Evolutionary conservation across 2,797 vertebrate genomes (phyloP).

Genomic region (Bucorvus abyssinicus): DNA sequence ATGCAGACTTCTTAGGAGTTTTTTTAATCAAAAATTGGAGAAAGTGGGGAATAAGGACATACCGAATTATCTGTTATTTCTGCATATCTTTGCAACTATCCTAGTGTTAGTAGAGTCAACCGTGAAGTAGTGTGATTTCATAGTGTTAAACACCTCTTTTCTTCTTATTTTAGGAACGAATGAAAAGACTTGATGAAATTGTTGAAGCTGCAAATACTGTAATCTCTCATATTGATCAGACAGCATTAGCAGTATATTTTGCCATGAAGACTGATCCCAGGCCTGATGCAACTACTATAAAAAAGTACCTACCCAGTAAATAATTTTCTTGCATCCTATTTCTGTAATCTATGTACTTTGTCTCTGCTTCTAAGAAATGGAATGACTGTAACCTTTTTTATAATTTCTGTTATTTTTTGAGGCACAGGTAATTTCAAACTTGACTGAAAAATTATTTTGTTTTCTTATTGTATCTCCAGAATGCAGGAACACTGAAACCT

Average conservation of each 20-base stretch:
- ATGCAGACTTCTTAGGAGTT: background rate
- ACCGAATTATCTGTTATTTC: background rate
- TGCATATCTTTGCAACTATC: background rate
- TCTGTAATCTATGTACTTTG: constrained; percentile 41
- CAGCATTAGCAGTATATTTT: constrained; percentile 90
- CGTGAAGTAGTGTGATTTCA: background rate
- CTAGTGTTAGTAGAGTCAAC: background rate
- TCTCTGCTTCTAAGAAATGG: background rate
- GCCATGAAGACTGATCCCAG: constrained; percentile 97
- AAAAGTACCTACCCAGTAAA: constrained; percentile 92
- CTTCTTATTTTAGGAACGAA: constrained; percentile 82
- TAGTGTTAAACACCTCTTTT: background rate
- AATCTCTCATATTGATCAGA: constrained; percentile 92
- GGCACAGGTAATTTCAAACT: background rate
- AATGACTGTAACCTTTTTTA: background rate
- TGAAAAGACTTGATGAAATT: constrained; percentile 89
- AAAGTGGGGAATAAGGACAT: background rate
- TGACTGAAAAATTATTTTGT: background rate
- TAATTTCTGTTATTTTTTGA: background rate
- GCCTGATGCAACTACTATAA: constrained; percentile 93
- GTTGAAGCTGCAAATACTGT: constrained; percentile 87
- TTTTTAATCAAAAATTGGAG: background rate
- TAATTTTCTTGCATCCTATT: constrained; percentile 82
- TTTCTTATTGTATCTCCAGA: background rate
- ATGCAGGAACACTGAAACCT: background rate